Percentiles rank a stretch among this genome's conserved stretches.
These are phyloP conservation scores for Silurus glanis DNA, from an alignment of 2,113 vertebrate species.

Conservation along the genomic window DNA sequence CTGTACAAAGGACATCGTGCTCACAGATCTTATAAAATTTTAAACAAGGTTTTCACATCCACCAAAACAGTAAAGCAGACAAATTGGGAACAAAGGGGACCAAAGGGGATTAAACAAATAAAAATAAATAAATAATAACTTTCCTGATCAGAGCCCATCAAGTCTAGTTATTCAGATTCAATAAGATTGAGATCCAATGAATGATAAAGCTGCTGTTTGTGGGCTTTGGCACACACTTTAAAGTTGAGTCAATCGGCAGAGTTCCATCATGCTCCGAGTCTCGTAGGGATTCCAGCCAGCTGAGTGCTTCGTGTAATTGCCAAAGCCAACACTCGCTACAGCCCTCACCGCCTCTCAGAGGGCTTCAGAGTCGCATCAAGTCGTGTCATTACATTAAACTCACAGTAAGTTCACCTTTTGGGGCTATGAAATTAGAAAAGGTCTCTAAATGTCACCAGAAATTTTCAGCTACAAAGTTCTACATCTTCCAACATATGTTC, in stretches of 20 bases:
- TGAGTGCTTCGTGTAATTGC: slow-evolving; percentile 21
- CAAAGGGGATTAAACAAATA: background rate
- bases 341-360: slow-evolving; percentile 19
- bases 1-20: background rate
- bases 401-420: slow-evolving; percentile 5
- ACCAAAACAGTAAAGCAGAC: background rate
- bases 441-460: background rate
- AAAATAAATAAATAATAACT: background rate
- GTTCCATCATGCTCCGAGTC: slow-evolving; percentile 19
- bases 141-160: background rate
- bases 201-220: slow-evolving; percentile 26
- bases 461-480: background rate
- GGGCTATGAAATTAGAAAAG: slow-evolving; percentile 11
- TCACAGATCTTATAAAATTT: background rate
- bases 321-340: slow-evolving; percentile 30
- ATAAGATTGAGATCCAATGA: background rate
- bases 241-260: slow-evolving; percentile 37
- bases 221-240: slow-evolving; percentile 19
- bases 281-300: slow-evolving; percentile 31
- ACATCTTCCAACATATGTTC: background rate
- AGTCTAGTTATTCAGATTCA: slow-evolving; percentile 19
- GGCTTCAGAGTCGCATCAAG: background rate
- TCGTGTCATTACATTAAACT: slow-evolving; percentile 30
- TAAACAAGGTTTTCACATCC: background rate
- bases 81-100: background rate